These are phyloP conservation scores for Gandaritis pyraliata DNA, from an alignment of 2,888 invertebrate genomes.

Conservation along the genomic window DNA sequence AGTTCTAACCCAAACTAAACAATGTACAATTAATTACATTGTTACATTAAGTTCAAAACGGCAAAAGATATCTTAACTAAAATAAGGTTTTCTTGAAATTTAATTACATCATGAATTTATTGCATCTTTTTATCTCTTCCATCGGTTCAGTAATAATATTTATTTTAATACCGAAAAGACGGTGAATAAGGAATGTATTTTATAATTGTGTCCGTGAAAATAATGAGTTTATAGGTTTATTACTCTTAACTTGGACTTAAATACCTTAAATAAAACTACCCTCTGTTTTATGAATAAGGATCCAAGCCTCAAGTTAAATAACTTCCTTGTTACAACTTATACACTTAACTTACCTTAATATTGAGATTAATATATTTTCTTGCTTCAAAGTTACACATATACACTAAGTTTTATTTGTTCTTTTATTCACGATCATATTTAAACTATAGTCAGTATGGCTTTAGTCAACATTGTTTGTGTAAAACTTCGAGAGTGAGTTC, in stretches of 20 bases:
- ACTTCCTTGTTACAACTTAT: neutral
- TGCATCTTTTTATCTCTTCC: too few relatives aligned
- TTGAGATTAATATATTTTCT: constrained; percentile 8
- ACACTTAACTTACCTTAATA: constrained; percentile 8
- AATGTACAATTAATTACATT: too few relatives aligned
- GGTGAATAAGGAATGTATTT: too few relatives aligned
- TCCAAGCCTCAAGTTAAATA: neutral
- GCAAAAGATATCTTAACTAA: too few relatives aligned
- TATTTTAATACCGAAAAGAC: too few relatives aligned
- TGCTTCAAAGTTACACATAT: constrained; percentile 1
- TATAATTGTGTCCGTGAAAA: too few relatives aligned
- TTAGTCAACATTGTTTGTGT: neutral
- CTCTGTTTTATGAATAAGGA: neutral
- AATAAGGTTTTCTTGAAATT: too few relatives aligned
- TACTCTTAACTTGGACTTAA: neutral
- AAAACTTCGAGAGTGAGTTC: constrained; percentile 39
- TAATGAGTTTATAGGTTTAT: too few relatives aligned
- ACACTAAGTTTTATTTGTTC: constrained; percentile 16
- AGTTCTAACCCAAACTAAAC: too few relatives aligned
- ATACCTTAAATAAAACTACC: neutral
- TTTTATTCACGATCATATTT: constrained; percentile 6
- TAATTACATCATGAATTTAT: too few relatives aligned
- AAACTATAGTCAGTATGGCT: neutral
- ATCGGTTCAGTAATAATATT: too few relatives aligned
- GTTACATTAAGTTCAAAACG: too few relatives aligned